A percentile compares a stretch with the other conserved stretches of the same genome.
These are phyloP conservation scores for Lordiphosa andalusiaca DNA, from an alignment of 2,888 invertebrate species.

Conservation along the genomic window DNA sequence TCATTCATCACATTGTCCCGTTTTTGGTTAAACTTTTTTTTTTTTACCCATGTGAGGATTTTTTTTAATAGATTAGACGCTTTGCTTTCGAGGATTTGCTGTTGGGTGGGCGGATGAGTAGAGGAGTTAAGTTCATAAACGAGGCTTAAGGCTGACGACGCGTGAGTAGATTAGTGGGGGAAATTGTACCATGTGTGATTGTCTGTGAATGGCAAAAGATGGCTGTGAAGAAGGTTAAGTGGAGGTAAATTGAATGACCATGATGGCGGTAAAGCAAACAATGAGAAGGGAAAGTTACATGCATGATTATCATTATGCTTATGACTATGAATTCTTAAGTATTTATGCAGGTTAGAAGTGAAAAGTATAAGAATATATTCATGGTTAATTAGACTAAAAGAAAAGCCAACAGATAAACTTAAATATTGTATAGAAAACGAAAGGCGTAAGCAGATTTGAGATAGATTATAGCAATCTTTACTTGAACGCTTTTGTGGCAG, in stretches of 20 bases:
- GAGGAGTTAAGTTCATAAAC: conserved; percentile 44
- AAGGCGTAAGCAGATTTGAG: too few species aligned
- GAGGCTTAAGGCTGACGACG: conserved; percentile 30
- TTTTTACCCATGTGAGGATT: conserved; percentile 39
- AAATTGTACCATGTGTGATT: conserved; percentile 1
- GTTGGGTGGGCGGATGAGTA: conserved; percentile 11
- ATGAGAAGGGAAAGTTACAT: background rate
- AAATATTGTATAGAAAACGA: too few species aligned
- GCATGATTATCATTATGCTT: background rate
- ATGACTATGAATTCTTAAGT: background rate
- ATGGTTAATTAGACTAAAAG: too few species aligned
- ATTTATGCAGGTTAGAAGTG: too few species aligned
- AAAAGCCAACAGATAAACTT: too few species aligned
- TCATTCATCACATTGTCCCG: conserved; percentile 42
- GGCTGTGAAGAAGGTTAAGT: conserved; percentile 50
- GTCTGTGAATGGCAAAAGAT: conserved; percentile 7
- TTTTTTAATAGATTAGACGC: conserved; percentile 65
- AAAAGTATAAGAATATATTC: too few species aligned
- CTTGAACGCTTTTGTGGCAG: too few species aligned
- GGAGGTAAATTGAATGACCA: conserved; percentile 28
- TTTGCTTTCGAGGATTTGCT: conserved; percentile 2
- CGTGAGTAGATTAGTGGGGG: conserved; percentile 24
- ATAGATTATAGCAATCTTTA: too few species aligned
- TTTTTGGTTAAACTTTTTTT: conserved; percentile 46
- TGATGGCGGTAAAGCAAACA: background rate